Evolutionary conservation across 2,113 vertebrate genomes (phyloP).

Genomic region (Cygnus buccinator): DNA sequence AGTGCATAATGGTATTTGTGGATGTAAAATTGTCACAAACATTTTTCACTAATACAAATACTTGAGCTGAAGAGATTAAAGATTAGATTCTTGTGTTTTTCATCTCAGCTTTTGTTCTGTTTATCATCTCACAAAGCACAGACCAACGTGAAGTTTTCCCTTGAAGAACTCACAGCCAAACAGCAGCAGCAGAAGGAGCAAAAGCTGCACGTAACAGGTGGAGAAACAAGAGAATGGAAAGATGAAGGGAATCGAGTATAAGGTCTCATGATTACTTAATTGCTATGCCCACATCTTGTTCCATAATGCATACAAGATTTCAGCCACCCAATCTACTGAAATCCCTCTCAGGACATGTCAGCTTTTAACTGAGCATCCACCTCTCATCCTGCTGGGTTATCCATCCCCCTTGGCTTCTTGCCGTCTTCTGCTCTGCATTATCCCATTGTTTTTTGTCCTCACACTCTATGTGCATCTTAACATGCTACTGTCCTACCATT

Average conservation of each 20-base stretch:
- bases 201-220: constrained; percentile 1
- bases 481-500: background rate
- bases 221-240: constrained; percentile 66
- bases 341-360: background rate
- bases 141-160: background rate
- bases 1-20: background rate
- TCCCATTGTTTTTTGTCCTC: background rate
- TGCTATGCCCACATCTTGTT: constrained; percentile 43
- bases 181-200: background rate
- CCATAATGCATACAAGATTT: constrained; percentile 58
- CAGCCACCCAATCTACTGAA: constrained; percentile 33
- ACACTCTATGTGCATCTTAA: background rate
- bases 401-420: background rate
- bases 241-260: constrained; percentile 46
- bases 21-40: background rate
- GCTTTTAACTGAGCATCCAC: background rate
- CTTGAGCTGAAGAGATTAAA: background rate
- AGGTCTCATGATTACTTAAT: constrained; percentile 65
- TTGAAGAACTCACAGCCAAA: background rate
- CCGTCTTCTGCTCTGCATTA: background rate
- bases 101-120: background rate
- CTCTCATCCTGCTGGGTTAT: background rate
- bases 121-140: background rate
- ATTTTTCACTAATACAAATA: background rate
- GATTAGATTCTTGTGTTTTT: background rate